Conservation (phyloP, 2,797 vertebrate species). For the Petrocephalus sullivani region DNA sequence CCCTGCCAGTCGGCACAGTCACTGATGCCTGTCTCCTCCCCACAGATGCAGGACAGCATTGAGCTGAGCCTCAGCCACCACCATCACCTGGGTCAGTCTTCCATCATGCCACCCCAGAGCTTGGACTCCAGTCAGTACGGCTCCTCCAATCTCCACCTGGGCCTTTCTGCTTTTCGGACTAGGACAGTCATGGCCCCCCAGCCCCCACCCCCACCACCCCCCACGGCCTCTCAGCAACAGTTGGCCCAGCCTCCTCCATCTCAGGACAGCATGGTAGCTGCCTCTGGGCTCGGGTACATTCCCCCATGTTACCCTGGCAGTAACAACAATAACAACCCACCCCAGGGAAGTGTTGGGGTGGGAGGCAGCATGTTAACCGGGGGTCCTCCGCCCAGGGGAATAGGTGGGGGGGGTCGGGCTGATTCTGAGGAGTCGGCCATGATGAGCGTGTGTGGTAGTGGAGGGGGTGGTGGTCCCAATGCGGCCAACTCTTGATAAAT, state of each 20-base stretch:
- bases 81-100: slow-evolving; percentile 77
- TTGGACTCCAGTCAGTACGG: slow-evolving; percentile 80
- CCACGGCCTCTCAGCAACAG: slow-evolving; percentile 58
- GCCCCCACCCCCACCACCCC: slow-evolving; percentile 54
- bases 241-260: slow-evolving; percentile 53
- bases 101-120: slow-evolving; percentile 57
- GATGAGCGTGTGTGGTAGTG: slow-evolving; percentile 65
- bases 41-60: slow-evolving; percentile 80
- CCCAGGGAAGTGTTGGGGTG: slow-evolving; percentile 41
- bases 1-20: slow-evolving; percentile 51
- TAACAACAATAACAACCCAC: slow-evolving; percentile 73
- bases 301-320: slow-evolving; percentile 73
- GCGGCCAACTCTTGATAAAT: slow-evolving; percentile 93
- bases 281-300: slow-evolving; percentile 57
- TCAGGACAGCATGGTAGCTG: slow-evolving; percentile 59
- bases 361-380: slow-evolving; percentile 46
- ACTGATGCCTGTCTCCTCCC: slow-evolving; percentile 68
- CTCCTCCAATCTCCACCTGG: slow-evolving; percentile 81
- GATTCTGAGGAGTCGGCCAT: slow-evolving; percentile 74
- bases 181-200: slow-evolving; percentile 73
- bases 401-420: slow-evolving; percentile 67
- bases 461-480: slow-evolving; percentile 66
- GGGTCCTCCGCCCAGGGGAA: slow-evolving; percentile 51
- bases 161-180: slow-evolving; percentile 93
- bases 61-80: slow-evolving; percentile 75